Evolutionary conservation across 2,888 invertebrate genomes (phyloP).

Genomic region (Tinea semifulvella): DNA sequence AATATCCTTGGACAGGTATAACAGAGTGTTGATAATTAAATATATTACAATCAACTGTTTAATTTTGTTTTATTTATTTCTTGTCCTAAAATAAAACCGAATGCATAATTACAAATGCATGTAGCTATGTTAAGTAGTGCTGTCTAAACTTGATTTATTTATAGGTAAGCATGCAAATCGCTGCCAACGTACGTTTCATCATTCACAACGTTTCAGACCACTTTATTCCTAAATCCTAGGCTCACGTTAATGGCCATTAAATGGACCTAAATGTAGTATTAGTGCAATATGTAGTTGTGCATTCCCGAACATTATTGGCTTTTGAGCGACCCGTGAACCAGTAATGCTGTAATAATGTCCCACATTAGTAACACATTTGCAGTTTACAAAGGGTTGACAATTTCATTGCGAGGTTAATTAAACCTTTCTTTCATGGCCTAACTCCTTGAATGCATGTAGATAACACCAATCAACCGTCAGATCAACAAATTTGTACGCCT

Average conservation of each 20-base stretch:
- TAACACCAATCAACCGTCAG: too few species aligned
- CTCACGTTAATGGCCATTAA: constrained; percentile 31
- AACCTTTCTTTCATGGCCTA: too few species aligned
- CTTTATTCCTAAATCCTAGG: constrained; percentile 5
- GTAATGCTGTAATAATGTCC: constrained; percentile 28
- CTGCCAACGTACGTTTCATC: constrained; percentile 2
- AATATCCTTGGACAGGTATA: constrained; percentile 33
- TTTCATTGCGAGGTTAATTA: too few species aligned
- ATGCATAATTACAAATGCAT: too few species aligned
- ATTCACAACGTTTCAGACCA: constrained; percentile 3
- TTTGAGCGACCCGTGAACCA: constrained; percentile 37
- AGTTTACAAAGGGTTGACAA: not conserved
- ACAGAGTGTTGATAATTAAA: not conserved
- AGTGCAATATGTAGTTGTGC: constrained; percentile 24
- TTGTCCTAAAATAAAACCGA: not conserved
- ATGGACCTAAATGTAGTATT: constrained; percentile 32
- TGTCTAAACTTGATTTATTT: constrained; percentile 7
- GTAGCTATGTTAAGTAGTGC: too few species aligned
- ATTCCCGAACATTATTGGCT: constrained; percentile 33
- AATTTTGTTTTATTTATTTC: not conserved
- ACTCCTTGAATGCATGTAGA: too few species aligned
- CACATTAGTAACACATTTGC: not conserved
- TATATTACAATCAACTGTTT: not conserved
- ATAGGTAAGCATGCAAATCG: not conserved
- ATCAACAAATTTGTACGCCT: too few species aligned